Evolutionary conservation across 2,113 vertebrate genomes (phyloP).

Genomic region (Alethe diademata): DNA sequence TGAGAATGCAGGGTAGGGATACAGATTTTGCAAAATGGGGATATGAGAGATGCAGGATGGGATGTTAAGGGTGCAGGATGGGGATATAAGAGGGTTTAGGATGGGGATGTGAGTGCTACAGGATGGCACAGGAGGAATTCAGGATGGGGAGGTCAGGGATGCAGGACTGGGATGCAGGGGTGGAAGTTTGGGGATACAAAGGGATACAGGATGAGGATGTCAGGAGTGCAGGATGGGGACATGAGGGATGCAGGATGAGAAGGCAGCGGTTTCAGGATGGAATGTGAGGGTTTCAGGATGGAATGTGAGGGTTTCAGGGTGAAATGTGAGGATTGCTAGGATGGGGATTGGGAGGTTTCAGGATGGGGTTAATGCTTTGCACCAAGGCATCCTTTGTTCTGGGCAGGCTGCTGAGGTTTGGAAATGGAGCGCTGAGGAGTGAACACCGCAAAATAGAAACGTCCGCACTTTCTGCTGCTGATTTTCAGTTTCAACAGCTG

Average conservation of each 20-base stretch:
- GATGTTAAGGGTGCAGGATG: not conserved
- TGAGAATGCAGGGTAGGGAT: not conserved
- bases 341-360: not conserved
- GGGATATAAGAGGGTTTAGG: not conserved
- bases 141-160: not conserved
- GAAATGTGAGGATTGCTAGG: no score
- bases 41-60: not conserved
- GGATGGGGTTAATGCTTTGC: slow-evolving; percentile 13
- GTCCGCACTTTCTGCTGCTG: slow-evolving; percentile 37
- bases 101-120: no score
- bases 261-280: no score
- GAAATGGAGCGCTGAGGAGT: not conserved
- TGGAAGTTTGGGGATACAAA: rapidly evolving
- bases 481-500: slow-evolving; percentile 58
- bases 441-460: slow-evolving; percentile 16
- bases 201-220: rapidly evolving
- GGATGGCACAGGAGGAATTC: not conserved
- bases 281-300: no score
- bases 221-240: not conserved
- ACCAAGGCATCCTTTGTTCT: slow-evolving; percentile 46
- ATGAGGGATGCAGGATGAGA: not conserved
- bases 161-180: no score
- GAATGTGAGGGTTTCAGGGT: no score
- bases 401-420: slow-evolving; percentile 26
- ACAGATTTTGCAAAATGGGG: not conserved